Evolutionary conservation across 2,113 vertebrate genomes (phyloP), one percentile per base, ranked within the genome.

Genomic region (Corythoichthys haematopterus): DNA sequence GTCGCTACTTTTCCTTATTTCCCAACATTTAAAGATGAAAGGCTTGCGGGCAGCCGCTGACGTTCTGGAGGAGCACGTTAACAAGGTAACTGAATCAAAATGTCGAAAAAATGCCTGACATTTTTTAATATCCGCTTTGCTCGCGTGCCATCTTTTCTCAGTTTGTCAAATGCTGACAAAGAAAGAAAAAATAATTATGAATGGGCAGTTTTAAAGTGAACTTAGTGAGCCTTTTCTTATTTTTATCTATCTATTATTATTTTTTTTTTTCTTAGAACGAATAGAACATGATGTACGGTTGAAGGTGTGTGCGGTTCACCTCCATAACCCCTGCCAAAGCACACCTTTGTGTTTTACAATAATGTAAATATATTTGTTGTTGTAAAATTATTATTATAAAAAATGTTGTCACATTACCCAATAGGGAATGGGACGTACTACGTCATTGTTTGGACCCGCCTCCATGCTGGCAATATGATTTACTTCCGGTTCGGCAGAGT

Each of bases 11-110:
- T 38, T 67, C 5, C 13, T 91, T 0, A 87, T 91, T 70, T 77
- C 87, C 71, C 72, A 83, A 43, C 86, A 91, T 77, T 80, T 90
- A 48, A 82, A 86, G 76, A 60, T 73, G 4, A 73, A 63, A 68
- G 89, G 89, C 28, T 85, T 71, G 82, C 6, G 50, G 1, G 81
- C 77, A n/a, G 89, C 86, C 10, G 89, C 89, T 0, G 66, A 77
- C 6, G 73, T 59, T 68, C 83, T 91, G 77, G 77, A 89, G 14
- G 82, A 87, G 33, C 79, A 88, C 66, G 65, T 88, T 1, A 4
- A 50, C 20, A 79, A 79, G 88, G 89, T 91, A 28, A 82, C 74
- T 59, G 66, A 15, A 7, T 2, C 2, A 10, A 28, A 11, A 53
- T 28, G 33, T 28, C 20, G 52, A 10, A 45, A 33, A 33, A n/a